These are phyloP conservation scores for Ictidomys tridecemlineatus DNA, from an alignment of 2,113 vertebrate species.

Conservation along the genomic window DNA sequence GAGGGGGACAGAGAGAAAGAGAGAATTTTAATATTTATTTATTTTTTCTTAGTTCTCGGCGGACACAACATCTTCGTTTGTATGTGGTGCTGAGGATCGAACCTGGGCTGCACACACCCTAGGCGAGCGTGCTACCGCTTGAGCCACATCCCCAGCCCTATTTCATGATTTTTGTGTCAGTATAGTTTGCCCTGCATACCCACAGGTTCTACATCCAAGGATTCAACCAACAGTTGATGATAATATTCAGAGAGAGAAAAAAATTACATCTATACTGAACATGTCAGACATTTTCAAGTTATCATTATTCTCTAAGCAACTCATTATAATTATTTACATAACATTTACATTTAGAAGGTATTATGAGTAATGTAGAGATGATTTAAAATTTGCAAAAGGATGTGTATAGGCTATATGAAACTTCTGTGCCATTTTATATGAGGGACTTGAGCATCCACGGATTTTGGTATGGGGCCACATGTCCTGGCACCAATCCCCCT, in stretches of 20 bases:
- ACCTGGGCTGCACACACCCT: too few species aligned
- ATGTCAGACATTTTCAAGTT: neutral
- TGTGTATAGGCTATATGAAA: neutral
- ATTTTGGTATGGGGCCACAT: neutral
- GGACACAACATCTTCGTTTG: too few species aligned
- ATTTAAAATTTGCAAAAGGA: neutral
- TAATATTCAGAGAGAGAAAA: neutral
- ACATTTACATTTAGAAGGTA: neutral
- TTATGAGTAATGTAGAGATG: neutral
- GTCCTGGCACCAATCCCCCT: neutral
- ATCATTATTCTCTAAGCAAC: neutral
- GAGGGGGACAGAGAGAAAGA: too few species aligned
- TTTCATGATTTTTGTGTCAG: neutral
- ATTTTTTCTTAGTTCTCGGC: too few species aligned
- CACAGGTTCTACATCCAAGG: neutral
- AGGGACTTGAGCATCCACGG: neutral
- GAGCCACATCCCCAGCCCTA: too few species aligned
- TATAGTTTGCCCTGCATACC: neutral
- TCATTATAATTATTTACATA: neutral
- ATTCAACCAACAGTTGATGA: neutral
- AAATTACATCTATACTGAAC: neutral
- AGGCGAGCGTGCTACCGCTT: too few species aligned
- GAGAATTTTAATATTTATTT: too few species aligned
- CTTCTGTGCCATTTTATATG: neutral
- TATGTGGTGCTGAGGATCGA: too few species aligned